Percentiles rank a stretch among this genome's conserved stretches.
These are phyloP conservation scores for Lepidurus arcticus DNA, from an alignment of 1,140 invertebrate genomes.

Conservation along the genomic window DNA sequence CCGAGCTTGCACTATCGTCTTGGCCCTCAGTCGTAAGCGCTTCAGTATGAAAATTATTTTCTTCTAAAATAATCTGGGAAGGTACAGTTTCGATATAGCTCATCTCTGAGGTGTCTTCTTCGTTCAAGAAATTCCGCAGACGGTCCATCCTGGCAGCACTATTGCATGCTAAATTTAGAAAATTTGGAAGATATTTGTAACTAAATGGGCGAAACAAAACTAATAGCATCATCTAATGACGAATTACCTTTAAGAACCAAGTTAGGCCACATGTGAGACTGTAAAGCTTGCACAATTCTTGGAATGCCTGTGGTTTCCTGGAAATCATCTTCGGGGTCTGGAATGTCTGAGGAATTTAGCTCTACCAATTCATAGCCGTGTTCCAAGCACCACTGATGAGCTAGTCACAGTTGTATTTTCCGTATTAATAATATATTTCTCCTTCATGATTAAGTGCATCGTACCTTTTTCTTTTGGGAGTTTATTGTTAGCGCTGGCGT, in stretches of 20 bases:
- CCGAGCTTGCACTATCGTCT: slow-evolving; percentile 29
- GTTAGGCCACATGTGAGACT: slow-evolving; percentile 72
- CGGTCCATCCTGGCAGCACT: slow-evolving; percentile 12
- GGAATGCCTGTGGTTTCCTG: slow-evolving; percentile 60
- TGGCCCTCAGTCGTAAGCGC: neutral
- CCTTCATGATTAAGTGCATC: neutral
- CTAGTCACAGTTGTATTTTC: slow-evolving; percentile 38
- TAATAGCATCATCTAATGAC: slow-evolving; percentile 2
- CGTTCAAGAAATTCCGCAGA: slow-evolving; percentile 14
- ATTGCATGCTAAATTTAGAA: slow-evolving; percentile 19
- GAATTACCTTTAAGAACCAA: slow-evolving; percentile 59
- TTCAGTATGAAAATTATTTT: neutral
- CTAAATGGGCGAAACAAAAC: slow-evolving; percentile 4
- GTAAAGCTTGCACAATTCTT: slow-evolving; percentile 65
- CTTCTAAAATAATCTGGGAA: neutral
- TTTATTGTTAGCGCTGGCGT: slow-evolving; percentile 38
- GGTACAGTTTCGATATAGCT: neutral
- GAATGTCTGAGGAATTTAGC: slow-evolving; percentile 53
- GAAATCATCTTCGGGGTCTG: slow-evolving; percentile 56
- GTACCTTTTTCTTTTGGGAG: slow-evolving; percentile 27
- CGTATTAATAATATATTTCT: neutral
- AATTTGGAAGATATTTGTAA: slow-evolving; percentile 29
- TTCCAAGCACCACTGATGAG: slow-evolving; percentile 58
- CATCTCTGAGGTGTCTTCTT: neutral
- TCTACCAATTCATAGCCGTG: slow-evolving; percentile 68